Evolutionary conservation across 2,797 vertebrate genomes (phyloP), one percentile per base, ranked within the genome.

Genomic region (Sarcophilus harrisii): DNA sequence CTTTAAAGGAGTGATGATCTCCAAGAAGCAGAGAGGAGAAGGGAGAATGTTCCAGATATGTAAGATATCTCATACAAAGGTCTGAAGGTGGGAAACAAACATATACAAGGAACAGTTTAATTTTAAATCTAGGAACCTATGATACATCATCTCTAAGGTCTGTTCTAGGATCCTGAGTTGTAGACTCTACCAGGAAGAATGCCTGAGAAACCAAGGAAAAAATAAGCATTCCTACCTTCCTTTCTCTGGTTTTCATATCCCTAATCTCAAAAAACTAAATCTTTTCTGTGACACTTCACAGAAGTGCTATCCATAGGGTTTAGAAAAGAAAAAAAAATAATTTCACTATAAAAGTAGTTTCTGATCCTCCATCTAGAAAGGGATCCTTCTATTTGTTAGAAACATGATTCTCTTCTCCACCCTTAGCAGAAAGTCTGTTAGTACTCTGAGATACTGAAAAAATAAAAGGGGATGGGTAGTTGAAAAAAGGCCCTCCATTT

Each of bases 401-500:
- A 92, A 95, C 91, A 89, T 92, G 49, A 52, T 52, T 92, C 13
- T 52, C 29, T 91, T 57, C 66, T 92, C 60, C 6, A 21, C 59
- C 54, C 93, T 94, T 96, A 60, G 57, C 55, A 62, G 90, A 94
- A 96, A 73, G 95, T 66, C 92, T 96, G 93, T 97, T 96, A 96
- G 60, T 91, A 96, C 10, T 45, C 1, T 62, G 90, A 94, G 95
- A 93, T n/a, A 30, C 97, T 97, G 95, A 93, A 97, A 93, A 96
- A 93, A 94, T 30, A 96, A 93, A 24, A n/a, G 90, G 58, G 58
- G 38, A 24, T 4, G 49, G 52, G 5, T 1, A 38, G 6, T 32
- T 81, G 66, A 81, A 89, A 97, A 96, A 97, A 96, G 24, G 87
- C 95, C 96, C 92, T 96, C 97, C 96, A 94, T 96, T 98, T 98